Conservation (phyloP, 2,113 vertebrate species). For the Talpa occidentalis region DNA sequence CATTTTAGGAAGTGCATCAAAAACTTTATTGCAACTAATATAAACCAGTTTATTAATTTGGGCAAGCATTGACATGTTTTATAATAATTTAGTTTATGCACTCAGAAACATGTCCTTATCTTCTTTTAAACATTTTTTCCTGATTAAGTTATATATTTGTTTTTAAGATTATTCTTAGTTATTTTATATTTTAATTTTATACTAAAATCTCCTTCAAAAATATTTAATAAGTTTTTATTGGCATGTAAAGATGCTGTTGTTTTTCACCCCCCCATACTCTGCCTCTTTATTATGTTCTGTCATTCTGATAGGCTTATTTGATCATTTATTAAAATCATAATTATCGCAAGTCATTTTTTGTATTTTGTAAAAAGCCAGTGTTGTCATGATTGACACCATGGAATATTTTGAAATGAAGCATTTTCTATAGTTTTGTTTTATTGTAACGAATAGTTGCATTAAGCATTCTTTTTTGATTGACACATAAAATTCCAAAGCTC, state of each 20-base stretch:
- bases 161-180: slow-evolving; percentile 32
- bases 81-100: neutral
- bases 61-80: slow-evolving; percentile 1
- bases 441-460: neutral
- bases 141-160: slow-evolving; percentile 28
- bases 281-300: neutral
- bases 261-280: neutral
- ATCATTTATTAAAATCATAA: slow-evolving; percentile 14
- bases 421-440: slow-evolving; percentile 11
- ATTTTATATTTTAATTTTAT: slow-evolving; percentile 40
- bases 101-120: neutral
- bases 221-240: slow-evolving; percentile 14
- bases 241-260: neutral
- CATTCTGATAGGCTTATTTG: slow-evolving; percentile 33
- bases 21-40: slow-evolving; percentile 40
- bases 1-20: neutral
- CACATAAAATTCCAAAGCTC: slow-evolving; percentile 14
- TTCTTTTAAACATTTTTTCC: slow-evolving; percentile 42
- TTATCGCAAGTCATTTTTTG: slow-evolving; percentile 35
- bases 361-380: neutral
- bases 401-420: neutral
- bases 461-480: slow-evolving; percentile 20
- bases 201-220: neutral
- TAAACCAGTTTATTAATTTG: slow-evolving; percentile 4
- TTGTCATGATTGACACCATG: neutral